Base-by-base conservation (phyloP, 1,140 invertebrate genomes). In the Psix sp. region DNA sequence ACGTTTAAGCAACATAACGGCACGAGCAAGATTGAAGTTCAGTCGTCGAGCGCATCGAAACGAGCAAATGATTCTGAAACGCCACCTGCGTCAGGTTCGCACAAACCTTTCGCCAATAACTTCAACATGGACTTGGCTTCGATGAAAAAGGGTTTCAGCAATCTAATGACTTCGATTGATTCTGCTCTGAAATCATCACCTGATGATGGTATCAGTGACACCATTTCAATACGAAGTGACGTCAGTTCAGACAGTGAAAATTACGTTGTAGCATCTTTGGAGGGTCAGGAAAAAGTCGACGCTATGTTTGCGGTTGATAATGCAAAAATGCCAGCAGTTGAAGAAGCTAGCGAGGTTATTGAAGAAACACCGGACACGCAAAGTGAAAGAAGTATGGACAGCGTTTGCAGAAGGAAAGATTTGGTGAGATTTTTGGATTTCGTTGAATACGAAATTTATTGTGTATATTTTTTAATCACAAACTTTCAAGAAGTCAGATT, bases 301-400 rank as follows among this genome's bases (percentile, higher is more conserved):
- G 89, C 90, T 31, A 89, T 90, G 38, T 87, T 86, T 57, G 74
- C 78, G 2, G 74, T 83, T 7, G 88, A 89, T 43, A 84, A 82
- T 68, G 80, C 86, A 17, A 81, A 86, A 60, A 82, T 89, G 73
- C 81, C 87, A 1, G 81, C 87, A 1, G 91, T 93, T 18, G 96
- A 97, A 82, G 91, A 95, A 15, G 96, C 94, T 5, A 92, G 92
- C 29, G 96, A 97, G 82, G 93, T 95, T 9, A 89, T 94, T 15
- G 95, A 96, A 82, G 93, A 95, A 87, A 89, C 80, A 78, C 89
- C 57, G 63, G 91, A 91, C 6, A 91, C 94, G 0, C 92, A 93
- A 10, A 95, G 93, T 77, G 94, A 94, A 78, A 92, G 91, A 56
- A 95, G 93, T 0, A 88, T 94, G 77, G 92, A 92, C 26, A 94